Evolutionary conservation across 2,113 vertebrate species (phyloP), one percentile per base, ranked within the genome.

Genomic region (Oenanthe melanoleuca): DNA sequence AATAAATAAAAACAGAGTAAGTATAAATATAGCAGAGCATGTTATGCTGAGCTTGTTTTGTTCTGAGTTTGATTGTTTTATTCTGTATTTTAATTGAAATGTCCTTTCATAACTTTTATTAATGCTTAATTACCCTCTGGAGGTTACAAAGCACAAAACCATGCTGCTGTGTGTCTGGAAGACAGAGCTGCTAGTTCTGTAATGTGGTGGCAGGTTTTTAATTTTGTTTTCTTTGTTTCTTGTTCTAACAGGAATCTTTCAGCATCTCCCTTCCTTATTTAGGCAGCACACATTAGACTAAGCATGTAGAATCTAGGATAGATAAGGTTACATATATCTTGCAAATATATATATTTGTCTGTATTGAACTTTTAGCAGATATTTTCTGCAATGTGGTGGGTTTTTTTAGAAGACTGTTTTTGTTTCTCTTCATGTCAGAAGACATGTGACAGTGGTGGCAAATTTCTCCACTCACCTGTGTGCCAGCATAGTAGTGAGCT

Each of bases 271-370:
- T 29, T 40, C 13, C 12, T 57, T 50, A 47, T 16, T 77, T 60
- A 52, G 23, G 15, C 23, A 56, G 22, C 40, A 53, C 11, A 56
- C 8, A 9, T 74, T 85, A 44, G 31, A 40, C 8, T 14, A 37
- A 40, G 16, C 19, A 0, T 42, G 16, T 84, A n/a, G 21, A 81
- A 56, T 13, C 10, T 2, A 0, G 45, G 8, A 14, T 47, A 50
- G 15, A 57, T 10, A 37, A 25, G 4, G 11, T 25, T 15, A 26
- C 2, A 0, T 25, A 0, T 4, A 24, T 38, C 24, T 82, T 72
- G 8, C 9, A 37, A 37, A 37, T 37, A 37, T 37, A 37, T 56
- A 3, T 40, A 28, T 49, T 38, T 6, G 1, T 31, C 11, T 60
- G 10, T 45, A 7, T 45, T 63, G n/a, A 56, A 6, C 6, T 50